These are phyloP conservation scores for Clarias platycephalus DNA, from an alignment of 2,797 vertebrate genomes.

Conservation along the genomic window DNA sequence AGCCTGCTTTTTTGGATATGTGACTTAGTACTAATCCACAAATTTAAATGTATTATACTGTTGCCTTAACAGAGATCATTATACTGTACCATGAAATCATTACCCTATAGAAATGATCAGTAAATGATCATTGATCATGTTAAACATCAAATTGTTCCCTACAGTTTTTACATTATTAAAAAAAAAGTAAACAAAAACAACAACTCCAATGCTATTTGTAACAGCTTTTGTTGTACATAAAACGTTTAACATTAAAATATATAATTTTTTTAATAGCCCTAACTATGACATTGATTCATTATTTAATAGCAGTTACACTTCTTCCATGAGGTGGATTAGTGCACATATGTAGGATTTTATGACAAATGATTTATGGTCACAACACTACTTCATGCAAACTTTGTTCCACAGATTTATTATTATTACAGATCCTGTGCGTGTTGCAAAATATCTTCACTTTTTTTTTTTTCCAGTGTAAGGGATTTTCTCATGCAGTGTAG, in stretches of 20 bases:
- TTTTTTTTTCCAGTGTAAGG: neutral
- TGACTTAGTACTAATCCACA: neutral
- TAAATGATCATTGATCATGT: too few species aligned
- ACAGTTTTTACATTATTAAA: neutral
- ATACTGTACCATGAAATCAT: neutral
- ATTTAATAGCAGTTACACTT: neutral
- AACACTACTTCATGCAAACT: neutral
- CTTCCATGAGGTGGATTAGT: neutral
- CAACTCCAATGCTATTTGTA: neutral
- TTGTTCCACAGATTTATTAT: neutral
- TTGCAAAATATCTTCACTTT: neutral
- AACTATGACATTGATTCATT: constrained; percentile 2
- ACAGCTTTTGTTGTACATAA: neutral
- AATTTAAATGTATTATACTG: neutral
- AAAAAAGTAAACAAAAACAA: neutral
- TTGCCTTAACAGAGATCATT: neutral
- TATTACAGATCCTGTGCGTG: neutral
- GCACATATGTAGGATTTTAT: neutral
- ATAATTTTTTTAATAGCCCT: neutral
- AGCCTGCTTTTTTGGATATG: neutral
- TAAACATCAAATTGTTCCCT: neutral
- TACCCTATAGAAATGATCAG: neutral
- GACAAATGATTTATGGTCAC: constrained; percentile 6
- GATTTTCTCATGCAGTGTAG: neutral
- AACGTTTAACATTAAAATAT: neutral